Base-by-base conservation (phyloP, 2,888 invertebrate species). In the Tachina fera region DNA sequence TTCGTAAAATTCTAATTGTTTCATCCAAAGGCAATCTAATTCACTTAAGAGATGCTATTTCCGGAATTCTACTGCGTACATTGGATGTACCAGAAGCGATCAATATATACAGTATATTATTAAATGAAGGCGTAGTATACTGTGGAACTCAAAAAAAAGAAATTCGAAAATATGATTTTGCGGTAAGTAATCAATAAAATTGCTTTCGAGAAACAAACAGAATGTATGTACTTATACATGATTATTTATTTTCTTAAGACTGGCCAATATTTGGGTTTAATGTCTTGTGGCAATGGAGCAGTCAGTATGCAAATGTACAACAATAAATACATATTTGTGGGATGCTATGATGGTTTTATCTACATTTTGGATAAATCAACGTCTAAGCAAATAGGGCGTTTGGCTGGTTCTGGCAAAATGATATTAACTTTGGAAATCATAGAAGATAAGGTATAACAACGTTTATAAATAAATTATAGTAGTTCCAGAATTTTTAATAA, bases 261-360 rank as follows among this genome's bases (percentile, higher is more conserved):
- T 89, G 96, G 96, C 1, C 91, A 92, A 41, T 94, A 95, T 90
- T 92, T 94, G 51, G 93, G 94, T n/a, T 93, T 93, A 51, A 94
- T 95, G 88, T 93, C 93, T 76, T 95, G 95, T 56, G 96, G 96
- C 60, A 95, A 95, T 89, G 96, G 96, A 16, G 95, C 96, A 65
- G 95, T 96, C 53, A 96, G 96, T 86, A 94, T 97, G 94, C 94
- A 95, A 82, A 93, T 95, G 70, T 94, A 94, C 60, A 94, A 94
- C 87, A 94, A 95, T 53, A 93, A 95, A 56, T 92, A 96, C 84
- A 94, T 95, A 56, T 94, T 95, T 92, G 95, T 96, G 60, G 96
- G 96, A 87, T 96, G 96, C 93, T 96, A 96, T 91, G 96, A 96
- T 93, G 96, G 96, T 84, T 95, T 95, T 90, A 95, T 97, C 88